A percentile compares a stretch with the other conserved stretches of the same genome.
Evolutionary conservation across 1,140 invertebrate species (phyloP).

Genomic region (Pogonus chalceus): DNA sequence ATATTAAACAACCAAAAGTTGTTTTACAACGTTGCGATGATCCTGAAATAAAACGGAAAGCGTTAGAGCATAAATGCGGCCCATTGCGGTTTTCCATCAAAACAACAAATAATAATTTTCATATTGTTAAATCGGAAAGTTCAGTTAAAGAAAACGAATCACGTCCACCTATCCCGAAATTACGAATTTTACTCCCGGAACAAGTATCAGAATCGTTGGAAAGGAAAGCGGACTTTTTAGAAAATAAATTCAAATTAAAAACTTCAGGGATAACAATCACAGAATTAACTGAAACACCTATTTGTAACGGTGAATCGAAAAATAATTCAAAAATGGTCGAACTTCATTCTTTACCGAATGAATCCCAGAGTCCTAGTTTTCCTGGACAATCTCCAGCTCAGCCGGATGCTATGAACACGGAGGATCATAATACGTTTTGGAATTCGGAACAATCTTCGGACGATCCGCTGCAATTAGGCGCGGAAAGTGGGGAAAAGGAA

Average conservation of each 20-base stretch:
- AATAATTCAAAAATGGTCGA: not conserved
- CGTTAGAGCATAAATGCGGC: not conserved
- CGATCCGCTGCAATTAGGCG: not conserved
- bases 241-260: not conserved
- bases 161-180: not conserved
- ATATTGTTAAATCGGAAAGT: not conserved
- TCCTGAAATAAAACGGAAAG: not conserved
- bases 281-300: not conserved
- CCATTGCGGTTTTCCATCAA: not conserved
- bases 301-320: not conserved
- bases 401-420: not conserved
- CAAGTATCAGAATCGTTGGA: not conserved
- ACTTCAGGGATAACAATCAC: too few species aligned
- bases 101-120: conserved; percentile 1
- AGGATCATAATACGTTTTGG: not conserved
- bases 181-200: not conserved
- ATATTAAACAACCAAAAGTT: not conserved
- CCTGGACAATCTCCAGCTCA: not conserved
- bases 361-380: not conserved
- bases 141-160: not conserved
- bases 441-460: not conserved
- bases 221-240: not conserved
- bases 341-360: not conserved
- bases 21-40: not conserved
- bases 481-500: conserved; percentile 13